Evolutionary conservation across 2,797 vertebrate species (phyloP).

Genomic region (Muraenolepis orangiensis): DNA sequence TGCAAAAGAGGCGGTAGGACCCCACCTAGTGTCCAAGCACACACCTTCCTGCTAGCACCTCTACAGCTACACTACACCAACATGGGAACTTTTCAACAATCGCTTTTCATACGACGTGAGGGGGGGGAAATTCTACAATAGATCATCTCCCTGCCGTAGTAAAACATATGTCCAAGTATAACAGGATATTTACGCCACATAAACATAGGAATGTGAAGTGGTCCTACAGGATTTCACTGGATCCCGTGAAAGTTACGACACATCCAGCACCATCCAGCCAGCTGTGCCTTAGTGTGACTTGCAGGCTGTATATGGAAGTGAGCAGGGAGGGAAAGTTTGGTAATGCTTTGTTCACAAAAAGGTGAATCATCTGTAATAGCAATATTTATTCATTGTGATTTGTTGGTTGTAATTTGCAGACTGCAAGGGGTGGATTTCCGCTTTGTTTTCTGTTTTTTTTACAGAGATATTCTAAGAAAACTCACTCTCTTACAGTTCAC

Average conservation of each 20-base stretch:
- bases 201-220: not conserved
- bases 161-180: not conserved
- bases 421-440: not conserved
- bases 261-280: not conserved
- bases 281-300: not conserved
- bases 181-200: not conserved
- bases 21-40: constrained; percentile 53
- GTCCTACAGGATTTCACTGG: not conserved
- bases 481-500: not conserved
- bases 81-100: not conserved
- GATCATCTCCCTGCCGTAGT: not conserved
- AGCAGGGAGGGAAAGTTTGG: not conserved
- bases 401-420: not conserved
- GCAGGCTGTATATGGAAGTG: not conserved
- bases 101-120: not conserved
- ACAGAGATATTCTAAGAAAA: too few species aligned
- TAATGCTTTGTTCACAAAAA: not conserved
- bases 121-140: not conserved
- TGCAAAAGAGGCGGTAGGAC: constrained; percentile 21
- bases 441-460: not conserved
- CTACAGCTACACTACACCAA: not conserved
- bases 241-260: not conserved
- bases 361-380: not conserved
- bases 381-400: not conserved
- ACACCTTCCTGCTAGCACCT: not conserved